Evolutionary conservation across 2,113 vertebrate species (phyloP).

Genomic region (Pteropus alecto): DNA sequence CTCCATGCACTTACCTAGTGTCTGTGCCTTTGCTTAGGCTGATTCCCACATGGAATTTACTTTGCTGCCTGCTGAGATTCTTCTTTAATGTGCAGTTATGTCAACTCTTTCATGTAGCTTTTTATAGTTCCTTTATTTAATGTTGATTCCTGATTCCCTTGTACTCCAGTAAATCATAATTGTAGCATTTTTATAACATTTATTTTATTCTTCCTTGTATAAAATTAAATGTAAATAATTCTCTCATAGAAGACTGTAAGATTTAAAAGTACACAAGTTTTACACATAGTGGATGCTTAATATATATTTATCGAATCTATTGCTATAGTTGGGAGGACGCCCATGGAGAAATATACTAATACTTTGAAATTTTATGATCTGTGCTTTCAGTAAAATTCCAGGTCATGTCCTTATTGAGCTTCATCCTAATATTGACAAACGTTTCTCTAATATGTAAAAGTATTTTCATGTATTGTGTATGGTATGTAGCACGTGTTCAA

Average conservation of each 20-base stretch:
- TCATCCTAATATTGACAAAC: background rate
- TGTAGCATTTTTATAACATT: background rate
- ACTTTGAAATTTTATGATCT: background rate
- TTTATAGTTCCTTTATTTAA: background rate
- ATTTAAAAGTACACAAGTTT: background rate
- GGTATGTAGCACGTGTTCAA: background rate
- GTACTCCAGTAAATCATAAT: background rate
- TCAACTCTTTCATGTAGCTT: background rate
- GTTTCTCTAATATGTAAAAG: background rate
- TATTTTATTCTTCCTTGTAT: background rate
- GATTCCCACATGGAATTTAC: background rate
- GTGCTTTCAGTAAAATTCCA: background rate
- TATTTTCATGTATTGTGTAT: background rate
- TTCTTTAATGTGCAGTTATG: background rate
- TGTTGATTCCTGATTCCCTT: background rate
- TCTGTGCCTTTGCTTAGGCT: background rate
- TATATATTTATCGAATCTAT: background rate
- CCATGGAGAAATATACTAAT: background rate
- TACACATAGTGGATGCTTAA: background rate
- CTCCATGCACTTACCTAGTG: fast-evolving
- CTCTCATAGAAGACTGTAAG: background rate
- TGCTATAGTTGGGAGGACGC: background rate
- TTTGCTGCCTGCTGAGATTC: background rate
- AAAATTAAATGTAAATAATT: background rate
- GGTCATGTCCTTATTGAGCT: background rate